Conservation (phyloP, 2,797 vertebrate species). For the Amblyraja radiata region DNA sequence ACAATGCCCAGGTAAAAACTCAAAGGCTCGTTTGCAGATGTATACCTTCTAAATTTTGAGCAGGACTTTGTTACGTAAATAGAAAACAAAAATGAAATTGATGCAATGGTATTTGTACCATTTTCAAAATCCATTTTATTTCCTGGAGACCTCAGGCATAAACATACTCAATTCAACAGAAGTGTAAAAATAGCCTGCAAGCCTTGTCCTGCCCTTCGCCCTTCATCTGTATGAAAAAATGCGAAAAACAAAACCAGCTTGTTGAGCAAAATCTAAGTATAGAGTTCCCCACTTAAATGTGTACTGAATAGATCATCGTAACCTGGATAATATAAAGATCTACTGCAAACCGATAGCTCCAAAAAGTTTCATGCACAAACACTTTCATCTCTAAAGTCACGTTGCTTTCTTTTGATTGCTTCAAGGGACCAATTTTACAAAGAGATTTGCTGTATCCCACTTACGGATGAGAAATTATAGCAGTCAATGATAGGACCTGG, state of each 20-base stretch:
- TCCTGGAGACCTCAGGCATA: not conserved
- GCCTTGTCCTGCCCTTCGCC: not conserved
- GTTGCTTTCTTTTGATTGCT: not conserved
- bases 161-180: not conserved
- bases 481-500: not conserved
- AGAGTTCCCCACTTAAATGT: not conserved
- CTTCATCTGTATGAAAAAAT: not conserved
- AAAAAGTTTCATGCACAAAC: not conserved
- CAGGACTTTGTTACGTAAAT: not conserved
- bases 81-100: not conserved
- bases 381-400: not conserved
- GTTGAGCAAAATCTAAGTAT: not conserved
- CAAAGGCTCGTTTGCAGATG: not conserved
- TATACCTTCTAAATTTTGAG: not conserved
- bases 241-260: not conserved
- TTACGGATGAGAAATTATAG: not conserved
- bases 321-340: not conserved
- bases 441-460: not conserved
- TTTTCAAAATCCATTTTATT: not conserved
- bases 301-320: not conserved
- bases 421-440: not conserved
- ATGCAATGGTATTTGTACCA: not conserved
- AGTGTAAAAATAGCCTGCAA: not conserved
- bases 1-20: not conserved
- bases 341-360: not conserved